Conservation (phyloP, 2,888 invertebrate genomes). For the Hipparchia sbordonii region DNA sequence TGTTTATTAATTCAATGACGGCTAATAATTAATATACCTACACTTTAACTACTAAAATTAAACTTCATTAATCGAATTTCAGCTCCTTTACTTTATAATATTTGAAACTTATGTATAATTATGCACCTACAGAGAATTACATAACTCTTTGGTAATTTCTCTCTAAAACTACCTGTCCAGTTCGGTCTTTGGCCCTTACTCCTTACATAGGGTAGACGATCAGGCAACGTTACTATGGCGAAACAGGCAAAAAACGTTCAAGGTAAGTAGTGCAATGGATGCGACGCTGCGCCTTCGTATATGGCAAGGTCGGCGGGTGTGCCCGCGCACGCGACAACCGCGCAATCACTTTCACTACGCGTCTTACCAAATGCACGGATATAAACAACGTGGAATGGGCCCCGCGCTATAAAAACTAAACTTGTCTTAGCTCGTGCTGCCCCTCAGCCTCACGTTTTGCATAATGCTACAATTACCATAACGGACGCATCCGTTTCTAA, state of each 20-base stretch:
- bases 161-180: not conserved
- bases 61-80: not conserved
- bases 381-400: conserved; percentile 43
- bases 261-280: conserved; percentile 60
- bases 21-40: too few relatives aligned
- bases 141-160: conserved; percentile 13
- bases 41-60: too few relatives aligned
- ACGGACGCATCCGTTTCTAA: not conserved
- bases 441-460: conserved; percentile 7
- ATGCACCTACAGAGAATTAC: not conserved
- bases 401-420: conserved; percentile 48
- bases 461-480: conserved; percentile 10
- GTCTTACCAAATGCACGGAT: conserved; percentile 67
- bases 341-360: conserved; percentile 79
- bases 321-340: conserved; percentile 71
- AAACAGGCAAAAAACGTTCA: conserved; percentile 57
- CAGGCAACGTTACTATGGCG: conserved; percentile 48
- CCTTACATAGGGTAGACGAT: conserved; percentile 27
- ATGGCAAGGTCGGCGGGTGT: conserved; percentile 78
- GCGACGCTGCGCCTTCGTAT: conserved; percentile 53
- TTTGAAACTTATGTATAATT: not conserved
- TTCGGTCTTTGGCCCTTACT: conserved; percentile 10
- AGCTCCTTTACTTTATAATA: not conserved
- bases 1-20: too few relatives aligned
- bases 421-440: conserved; percentile 16